Percentiles rank a stretch among this genome's conserved stretches.
Evolutionary conservation across 2,888 invertebrate genomes (phyloP).

Genomic region (Tiphia femorata): DNA sequence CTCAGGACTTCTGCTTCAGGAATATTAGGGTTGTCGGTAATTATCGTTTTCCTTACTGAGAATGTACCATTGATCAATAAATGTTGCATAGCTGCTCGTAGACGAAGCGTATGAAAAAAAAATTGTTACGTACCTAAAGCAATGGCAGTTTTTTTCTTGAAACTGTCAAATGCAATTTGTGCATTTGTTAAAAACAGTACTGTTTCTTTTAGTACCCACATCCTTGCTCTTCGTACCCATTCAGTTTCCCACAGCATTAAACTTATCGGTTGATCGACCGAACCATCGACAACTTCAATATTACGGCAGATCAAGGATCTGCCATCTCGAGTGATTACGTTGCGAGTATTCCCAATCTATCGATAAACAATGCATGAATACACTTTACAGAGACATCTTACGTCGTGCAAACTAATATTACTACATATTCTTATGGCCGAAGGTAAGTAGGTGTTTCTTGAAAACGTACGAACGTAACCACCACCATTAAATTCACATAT

Average conservation of each 20-base stretch:
- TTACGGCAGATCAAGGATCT: conserved; percentile 75
- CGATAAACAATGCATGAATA: not conserved
- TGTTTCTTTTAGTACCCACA: conserved; percentile 79
- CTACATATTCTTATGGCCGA: not conserved
- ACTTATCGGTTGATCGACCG: conserved; percentile 73
- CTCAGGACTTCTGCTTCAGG: conserved; percentile 74
- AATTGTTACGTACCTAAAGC: conserved; percentile 44
- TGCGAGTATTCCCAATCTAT: conserved; percentile 74
- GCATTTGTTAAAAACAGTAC: conserved; percentile 81
- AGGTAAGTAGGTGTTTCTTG: not conserved
- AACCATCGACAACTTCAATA: conserved; percentile 75
- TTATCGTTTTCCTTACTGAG: conserved; percentile 69
- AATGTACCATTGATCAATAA: conserved; percentile 23
- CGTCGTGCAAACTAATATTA: not conserved
- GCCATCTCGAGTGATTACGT: conserved; percentile 75
- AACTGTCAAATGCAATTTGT: conserved; percentile 70
- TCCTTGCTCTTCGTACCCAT: conserved; percentile 76
- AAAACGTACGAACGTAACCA: conserved; percentile 72
- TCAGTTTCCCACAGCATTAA: conserved; percentile 80
- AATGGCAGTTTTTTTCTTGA: conserved; percentile 53
- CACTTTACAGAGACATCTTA: not conserved
- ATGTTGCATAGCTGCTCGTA: not conserved
- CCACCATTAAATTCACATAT: conserved; percentile 78
- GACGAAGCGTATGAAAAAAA: not conserved
- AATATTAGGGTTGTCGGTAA: conserved; percentile 82